Percentiles rank a stretch among this genome's conserved stretches.
phyloP scores from a whole-genome alignment of 2,797 vertebrate genomes.

The Dromococcyx pavoninus region DNA sequence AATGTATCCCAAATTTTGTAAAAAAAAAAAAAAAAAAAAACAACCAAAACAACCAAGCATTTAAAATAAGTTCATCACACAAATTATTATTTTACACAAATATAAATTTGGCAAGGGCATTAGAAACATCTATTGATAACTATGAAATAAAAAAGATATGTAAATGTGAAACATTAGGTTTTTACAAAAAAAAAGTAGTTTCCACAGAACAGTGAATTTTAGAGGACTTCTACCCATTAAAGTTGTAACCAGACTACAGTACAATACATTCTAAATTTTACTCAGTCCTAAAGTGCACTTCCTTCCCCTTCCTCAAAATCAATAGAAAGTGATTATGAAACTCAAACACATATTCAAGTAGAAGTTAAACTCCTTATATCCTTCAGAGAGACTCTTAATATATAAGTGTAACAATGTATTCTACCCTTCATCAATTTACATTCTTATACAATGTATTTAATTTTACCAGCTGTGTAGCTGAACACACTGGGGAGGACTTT shows the following conservation, averaged over 20 bases:
- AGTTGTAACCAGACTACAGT: neutral
- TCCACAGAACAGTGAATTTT: neutral
- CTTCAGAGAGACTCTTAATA: neutral
- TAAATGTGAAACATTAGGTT: neutral
- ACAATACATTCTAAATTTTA: neutral
- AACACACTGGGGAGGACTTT: constrained; percentile 87
- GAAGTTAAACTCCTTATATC: neutral
- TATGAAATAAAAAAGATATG: neutral
- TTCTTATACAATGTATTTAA: neutral
- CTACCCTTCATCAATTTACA: neutral
- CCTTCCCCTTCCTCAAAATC: neutral
- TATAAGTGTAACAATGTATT: neutral
- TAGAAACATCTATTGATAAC: neutral
- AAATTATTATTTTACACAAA: neutral
- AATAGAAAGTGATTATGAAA: neutral
- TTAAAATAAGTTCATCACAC: neutral
- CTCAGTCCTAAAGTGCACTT: neutral
- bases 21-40: too few relatives aligned
- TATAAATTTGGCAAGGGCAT: neutral
- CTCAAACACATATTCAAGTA: neutral
- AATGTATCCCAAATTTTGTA: neutral
- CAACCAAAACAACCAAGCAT: neutral
- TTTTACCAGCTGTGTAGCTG: constrained; percentile 87
- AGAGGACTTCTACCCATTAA: neutral
- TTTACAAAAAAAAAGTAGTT: neutral